These are phyloP conservation scores for Amphiura filiformis DNA, from an alignment of 35 echinoderm and acorn worm species.

Conservation along the genomic window DNA sequence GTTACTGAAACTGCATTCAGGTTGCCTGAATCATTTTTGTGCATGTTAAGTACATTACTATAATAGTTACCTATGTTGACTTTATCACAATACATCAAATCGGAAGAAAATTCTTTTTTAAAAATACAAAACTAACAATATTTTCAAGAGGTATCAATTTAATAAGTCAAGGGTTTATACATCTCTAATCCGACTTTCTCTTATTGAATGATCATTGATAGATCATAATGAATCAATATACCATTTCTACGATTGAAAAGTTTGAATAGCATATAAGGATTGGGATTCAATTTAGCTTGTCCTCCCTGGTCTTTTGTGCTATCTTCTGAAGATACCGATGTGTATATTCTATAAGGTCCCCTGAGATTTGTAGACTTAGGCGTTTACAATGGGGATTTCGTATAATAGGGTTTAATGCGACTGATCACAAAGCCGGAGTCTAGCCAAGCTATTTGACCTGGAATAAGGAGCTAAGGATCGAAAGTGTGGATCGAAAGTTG, in stretches of 20 bases:
- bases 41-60: too few species aligned
- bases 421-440: slow-evolving; percentile 1
- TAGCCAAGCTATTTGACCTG: neutral
- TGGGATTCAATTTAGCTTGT: neutral
- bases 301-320: neutral
- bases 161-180: slow-evolving; percentile 10
- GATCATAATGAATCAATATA: neutral
- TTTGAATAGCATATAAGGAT: neutral
- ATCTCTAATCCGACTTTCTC: neutral
- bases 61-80: too few species aligned
- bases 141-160: neutral
- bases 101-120: too few species aligned
- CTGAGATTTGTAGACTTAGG: neutral
- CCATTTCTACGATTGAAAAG: neutral
- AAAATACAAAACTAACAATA: too few species aligned
- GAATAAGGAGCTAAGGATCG: too few species aligned
- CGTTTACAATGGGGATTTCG: neutral
- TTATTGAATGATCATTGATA: neutral
- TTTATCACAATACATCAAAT: too few species aligned
- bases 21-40: too few species aligned
- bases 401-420: neutral
- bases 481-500: too few species aligned
- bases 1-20: too few species aligned
- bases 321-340: neutral
- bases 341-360: neutral